These are phyloP conservation scores for Apis dorsata DNA, from an alignment of 1,140 invertebrate species.

Conservation along the genomic window DNA sequence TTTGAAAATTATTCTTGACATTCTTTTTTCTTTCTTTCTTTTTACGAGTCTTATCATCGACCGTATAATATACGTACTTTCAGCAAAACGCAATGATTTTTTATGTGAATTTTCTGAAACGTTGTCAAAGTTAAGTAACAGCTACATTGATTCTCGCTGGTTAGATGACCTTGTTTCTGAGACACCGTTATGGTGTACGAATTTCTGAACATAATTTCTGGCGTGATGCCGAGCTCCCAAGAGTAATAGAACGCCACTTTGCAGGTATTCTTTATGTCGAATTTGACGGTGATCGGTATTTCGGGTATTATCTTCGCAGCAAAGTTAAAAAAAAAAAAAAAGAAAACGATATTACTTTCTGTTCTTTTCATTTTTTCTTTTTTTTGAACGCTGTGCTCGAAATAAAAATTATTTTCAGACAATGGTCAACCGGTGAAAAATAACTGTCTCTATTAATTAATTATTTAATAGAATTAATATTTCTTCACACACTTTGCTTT, in stretches of 20 bases:
- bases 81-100: conserved; percentile 58
- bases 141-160: conserved; percentile 27
- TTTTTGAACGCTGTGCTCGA: neutral
- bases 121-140: conserved; percentile 55
- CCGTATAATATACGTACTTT: conserved; percentile 59
- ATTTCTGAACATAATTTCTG: conserved; percentile 52
- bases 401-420: too few species aligned
- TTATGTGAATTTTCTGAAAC: conserved; percentile 53
- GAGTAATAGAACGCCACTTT: conserved; percentile 72
- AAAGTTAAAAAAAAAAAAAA: neutral
- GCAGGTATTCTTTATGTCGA: conserved; percentile 74
- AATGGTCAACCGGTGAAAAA: too few species aligned
- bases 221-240: conserved; percentile 69
- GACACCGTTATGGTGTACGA: conserved; percentile 52
- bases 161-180: conserved; percentile 66
- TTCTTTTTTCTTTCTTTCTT: neutral
- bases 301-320: conserved; percentile 65
- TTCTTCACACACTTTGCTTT: too few species aligned
- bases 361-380: too few species aligned
- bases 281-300: conserved; percentile 56
- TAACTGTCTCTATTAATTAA: too few species aligned
- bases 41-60: neutral
- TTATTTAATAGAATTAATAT: too few species aligned
- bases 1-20: neutral
- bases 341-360: neutral